Evolutionary conservation across 2,797 vertebrate species (phyloP).

Genomic region (Notamacropus eugenii): DNA sequence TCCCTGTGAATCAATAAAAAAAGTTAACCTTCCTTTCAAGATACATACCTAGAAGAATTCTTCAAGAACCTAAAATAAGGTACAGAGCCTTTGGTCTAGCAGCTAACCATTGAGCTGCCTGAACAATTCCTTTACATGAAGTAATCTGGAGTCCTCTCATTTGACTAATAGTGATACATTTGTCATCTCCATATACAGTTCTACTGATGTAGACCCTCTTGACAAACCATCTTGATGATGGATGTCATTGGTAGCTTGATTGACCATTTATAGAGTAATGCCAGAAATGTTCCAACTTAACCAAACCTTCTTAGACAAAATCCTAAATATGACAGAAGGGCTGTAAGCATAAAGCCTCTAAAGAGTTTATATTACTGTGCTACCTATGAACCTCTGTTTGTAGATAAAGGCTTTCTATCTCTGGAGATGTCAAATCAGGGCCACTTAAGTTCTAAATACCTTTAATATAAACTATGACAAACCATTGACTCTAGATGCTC

Average conservation of each 20-base stretch:
- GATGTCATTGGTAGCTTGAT: constrained; percentile 31
- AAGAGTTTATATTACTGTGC: too few relatives aligned
- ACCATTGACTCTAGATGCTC: not conserved
- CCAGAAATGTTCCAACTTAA: not conserved
- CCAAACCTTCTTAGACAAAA: not conserved
- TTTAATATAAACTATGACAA: not conserved
- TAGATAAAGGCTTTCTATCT: not conserved
- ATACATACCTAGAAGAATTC: constrained; percentile 7
- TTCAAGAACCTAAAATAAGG: constrained; percentile 23
- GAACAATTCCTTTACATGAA: constrained; percentile 33
- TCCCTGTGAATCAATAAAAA: constrained; percentile 6
- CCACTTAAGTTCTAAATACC: not conserved
- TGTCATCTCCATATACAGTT: constrained; percentile 18
- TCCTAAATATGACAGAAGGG: not conserved
- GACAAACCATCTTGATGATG: not conserved
- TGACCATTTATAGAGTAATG: constrained; percentile 23
- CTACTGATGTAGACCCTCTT: not conserved
- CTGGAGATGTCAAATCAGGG: not conserved
- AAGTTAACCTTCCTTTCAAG: constrained; percentile 39
- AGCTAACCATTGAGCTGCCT: constrained; percentile 13
- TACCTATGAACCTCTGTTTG: not conserved
- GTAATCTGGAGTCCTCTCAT: constrained; percentile 41
- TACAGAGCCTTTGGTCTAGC: not conserved
- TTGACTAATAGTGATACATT: constrained; percentile 9
- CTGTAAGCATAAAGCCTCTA: not conserved